Percentiles rank a stretch among this genome's conserved stretches.
Conservation (phyloP, 1,140 invertebrate species). For the Metopolophium dirhodum region DNA sequence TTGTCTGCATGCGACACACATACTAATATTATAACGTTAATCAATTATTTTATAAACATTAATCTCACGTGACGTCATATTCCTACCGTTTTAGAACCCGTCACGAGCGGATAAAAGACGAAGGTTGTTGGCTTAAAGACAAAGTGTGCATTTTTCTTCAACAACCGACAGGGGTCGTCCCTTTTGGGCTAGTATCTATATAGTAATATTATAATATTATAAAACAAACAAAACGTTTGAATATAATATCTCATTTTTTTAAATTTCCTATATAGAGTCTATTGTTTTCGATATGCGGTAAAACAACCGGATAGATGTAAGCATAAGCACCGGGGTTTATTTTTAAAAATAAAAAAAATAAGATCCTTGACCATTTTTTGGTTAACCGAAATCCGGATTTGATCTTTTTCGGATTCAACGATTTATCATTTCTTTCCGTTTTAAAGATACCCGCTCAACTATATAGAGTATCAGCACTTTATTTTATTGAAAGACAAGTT, state of each 20-base stretch:
- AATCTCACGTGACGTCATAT: too few species aligned
- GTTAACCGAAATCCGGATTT: constrained; percentile 15
- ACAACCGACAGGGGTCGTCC: background rate
- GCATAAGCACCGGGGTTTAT: background rate
- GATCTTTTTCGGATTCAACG: background rate
- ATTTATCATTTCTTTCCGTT: background rate
- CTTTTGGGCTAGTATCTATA: background rate
- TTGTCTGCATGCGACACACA: background rate
- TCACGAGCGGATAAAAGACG: background rate
- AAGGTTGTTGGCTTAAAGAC: background rate
- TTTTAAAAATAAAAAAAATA: background rate
- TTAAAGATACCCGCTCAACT: background rate
- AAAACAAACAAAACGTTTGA: background rate
- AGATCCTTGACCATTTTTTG: background rate
- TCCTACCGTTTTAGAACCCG: too few species aligned
- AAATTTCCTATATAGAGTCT: background rate
- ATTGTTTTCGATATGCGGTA: background rate
- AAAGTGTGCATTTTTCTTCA: background rate
- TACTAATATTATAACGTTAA: too few species aligned
- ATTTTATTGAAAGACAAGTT: constrained; percentile 5
- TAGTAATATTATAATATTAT: background rate
- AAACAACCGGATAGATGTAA: background rate
- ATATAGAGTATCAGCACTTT: background rate
- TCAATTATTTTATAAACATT: background rate
- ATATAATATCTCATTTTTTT: background rate